phyloP scores from a whole-genome alignment of 2,797 vertebrate species.

The Lacerta agilis region DNA sequence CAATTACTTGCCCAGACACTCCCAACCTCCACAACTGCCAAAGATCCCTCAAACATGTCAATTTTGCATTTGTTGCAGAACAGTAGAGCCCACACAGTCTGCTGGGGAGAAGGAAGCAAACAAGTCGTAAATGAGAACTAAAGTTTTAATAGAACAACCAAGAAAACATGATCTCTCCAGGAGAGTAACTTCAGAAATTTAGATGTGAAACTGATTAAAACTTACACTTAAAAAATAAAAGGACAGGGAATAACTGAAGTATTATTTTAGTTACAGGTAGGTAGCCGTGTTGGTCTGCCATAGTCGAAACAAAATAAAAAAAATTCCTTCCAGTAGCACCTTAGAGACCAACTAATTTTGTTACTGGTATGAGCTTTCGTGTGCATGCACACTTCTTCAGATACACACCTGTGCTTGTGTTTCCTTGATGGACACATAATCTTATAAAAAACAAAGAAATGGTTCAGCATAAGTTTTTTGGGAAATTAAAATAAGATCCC shows the following conservation, averaged over 20 bases:
- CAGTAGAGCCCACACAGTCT: conserved; percentile 28
- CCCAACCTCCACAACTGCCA: conserved; percentile 24
- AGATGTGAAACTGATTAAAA: background rate
- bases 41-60: conserved; percentile 37
- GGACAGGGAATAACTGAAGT: background rate
- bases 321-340: too few relatives aligned
- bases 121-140: background rate
- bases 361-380: too few relatives aligned
- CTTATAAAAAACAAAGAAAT: background rate
- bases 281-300: too few relatives aligned
- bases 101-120: conserved; percentile 4
- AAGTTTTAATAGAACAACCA: background rate
- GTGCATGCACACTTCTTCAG: too few relatives aligned
- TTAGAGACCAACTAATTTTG: too few relatives aligned
- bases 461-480: background rate
- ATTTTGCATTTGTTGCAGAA: conserved; percentile 11
- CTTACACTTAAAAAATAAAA: background rate
- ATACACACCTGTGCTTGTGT: background rate
- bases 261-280: background rate
- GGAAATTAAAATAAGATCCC: background rate
- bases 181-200: background rate
- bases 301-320: too few relatives aligned
- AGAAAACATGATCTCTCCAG: background rate
- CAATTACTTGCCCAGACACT: conserved; percentile 39
- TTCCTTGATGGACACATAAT: background rate